Base-by-base conservation (phyloP, 2,797 vertebrate genomes). In the Chelonia mydas region DNA sequence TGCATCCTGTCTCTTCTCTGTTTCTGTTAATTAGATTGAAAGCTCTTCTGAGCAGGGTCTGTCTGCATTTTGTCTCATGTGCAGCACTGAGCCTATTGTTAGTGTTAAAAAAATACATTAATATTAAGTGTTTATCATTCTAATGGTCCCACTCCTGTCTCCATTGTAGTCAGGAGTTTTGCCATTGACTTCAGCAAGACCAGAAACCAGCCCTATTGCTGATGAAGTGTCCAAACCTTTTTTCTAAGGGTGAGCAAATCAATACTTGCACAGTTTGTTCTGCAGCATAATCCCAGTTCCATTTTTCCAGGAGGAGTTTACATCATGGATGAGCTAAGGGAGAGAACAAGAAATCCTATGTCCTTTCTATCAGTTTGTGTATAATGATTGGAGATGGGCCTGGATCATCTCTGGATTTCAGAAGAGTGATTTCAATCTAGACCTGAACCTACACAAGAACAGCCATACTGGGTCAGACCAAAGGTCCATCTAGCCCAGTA, bases 11-110 rank as follows among this genome's bases (percentile, higher is more conserved):
- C 90, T 92, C 95, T 90, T 31, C 78, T 90, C 53, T 83, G 7
- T 2, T 95, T 95, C 21, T 79, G 81, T 31, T 96, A 95, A 97
- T 96, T 86, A 65, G 49, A 92, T 90, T 86, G 93, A 83, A 96
- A 90, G 76, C 85, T 86, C 83, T 96, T 95, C 1, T 6, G 87
- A 94, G 47, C 88, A 86, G 83, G 81, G 91, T 4, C 94, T 81
- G 95, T 89, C 95, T 97, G 5, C 59, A 27, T 91, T 94, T 91
- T 85, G 92, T 90, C 87, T 90, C 90, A 65, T 61, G 85, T 79
- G 81, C 41, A 76, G 84, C 55, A 4, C 50, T 37, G 54, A 85
- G 31, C 83, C 88, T 28, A 6, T 49, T 79, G 51, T 3, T 74
- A 83, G 82, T 74, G 9, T 81, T 93, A 82, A 6, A 82, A 84